Percentiles rank a stretch among this genome's conserved stretches.
Evolutionary conservation across 2,113 vertebrate genomes (phyloP).

Genomic region (Danionella cerebrum): DNA sequence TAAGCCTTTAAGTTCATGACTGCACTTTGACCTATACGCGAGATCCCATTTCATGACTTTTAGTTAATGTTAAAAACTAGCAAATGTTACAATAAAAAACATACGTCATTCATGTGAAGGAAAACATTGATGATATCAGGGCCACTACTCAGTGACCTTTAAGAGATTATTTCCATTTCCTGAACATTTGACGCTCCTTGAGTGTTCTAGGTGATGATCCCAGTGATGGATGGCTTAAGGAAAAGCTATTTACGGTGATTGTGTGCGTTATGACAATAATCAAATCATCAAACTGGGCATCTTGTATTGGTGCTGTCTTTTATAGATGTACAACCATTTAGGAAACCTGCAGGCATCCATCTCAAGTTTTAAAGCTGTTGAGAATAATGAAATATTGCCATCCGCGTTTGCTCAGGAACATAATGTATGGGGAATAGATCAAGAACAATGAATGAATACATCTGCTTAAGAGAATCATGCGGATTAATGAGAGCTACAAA

Average conservation of each 20-base stretch:
- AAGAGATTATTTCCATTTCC: not conserved
- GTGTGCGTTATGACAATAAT: conserved; percentile 55
- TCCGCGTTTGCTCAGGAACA: not conserved
- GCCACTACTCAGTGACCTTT: not conserved
- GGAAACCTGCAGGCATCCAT: conserved; percentile 50
- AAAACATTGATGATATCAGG: too few species aligned
- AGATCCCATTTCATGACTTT: too few species aligned
- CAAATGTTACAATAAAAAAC: too few species aligned
- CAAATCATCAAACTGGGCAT: conserved; percentile 53
- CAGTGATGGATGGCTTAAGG: not conserved
- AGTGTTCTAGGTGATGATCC: not conserved
- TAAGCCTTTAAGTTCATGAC: too few species aligned
- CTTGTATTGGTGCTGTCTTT: conserved; percentile 62
- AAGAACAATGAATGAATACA: not conserved
- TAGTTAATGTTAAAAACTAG: too few species aligned
- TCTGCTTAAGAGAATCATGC: not conserved
- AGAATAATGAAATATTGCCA: not conserved
- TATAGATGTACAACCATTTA: conserved; percentile 38
- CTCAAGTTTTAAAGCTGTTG: conserved; percentile 22
- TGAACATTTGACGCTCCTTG: not conserved
- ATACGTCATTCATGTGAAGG: too few species aligned
- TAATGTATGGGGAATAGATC: not conserved
- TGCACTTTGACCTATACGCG: too few species aligned
- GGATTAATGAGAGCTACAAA: not conserved
- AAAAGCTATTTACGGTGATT: conserved; percentile 57